A percentile compares a stretch with the other conserved stretches of the same genome.
Evolutionary conservation across 53 echinoderm and acorn worm species (phyloP).

Genomic region (Zoroaster sp.): DNA sequence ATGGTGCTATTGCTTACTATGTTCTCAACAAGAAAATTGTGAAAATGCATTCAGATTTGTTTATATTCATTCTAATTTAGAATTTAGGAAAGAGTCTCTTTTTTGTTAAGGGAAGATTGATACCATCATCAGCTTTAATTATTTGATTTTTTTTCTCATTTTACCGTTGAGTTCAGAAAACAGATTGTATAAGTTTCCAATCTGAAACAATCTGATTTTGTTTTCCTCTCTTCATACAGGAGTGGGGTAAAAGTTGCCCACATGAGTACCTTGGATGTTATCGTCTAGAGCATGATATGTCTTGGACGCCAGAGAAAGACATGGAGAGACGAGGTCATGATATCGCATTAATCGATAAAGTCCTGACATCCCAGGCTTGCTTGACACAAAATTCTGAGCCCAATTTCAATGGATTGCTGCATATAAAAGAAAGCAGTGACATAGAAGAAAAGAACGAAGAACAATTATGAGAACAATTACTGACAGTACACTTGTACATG

Average conservation of each 20-base stretch:
- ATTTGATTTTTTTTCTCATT: no score
- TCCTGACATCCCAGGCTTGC: constrained; percentile 69
- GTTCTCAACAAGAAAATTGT: no score
- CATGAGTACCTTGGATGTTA: constrained; percentile 90
- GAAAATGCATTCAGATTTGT: no score
- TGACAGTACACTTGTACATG: not conserved
- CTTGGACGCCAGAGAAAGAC: constrained; percentile 93
- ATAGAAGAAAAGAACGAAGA: not conserved
- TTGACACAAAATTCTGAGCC: constrained; percentile 74
- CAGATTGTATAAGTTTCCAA: no score
- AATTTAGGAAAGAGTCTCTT: no score
- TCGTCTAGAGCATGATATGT: constrained; percentile 91
- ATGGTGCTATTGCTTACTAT: no score
- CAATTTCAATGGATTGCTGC: constrained; percentile 64
- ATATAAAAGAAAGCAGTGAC: not conserved
- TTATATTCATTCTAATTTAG: no score
- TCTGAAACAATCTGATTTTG: not conserved
- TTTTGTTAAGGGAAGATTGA: no score
- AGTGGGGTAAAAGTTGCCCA: constrained; percentile 92
- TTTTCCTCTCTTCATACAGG: constrained; percentile 55
- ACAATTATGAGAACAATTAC: constrained; percentile 1
- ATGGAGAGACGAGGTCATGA: constrained; percentile 72
- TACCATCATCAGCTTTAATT: no score
- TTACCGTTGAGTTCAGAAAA: no score
- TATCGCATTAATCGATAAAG: constrained; percentile 77